Conservation (phyloP, 1,140 invertebrate species). For the Drosophila auraria region DNA sequence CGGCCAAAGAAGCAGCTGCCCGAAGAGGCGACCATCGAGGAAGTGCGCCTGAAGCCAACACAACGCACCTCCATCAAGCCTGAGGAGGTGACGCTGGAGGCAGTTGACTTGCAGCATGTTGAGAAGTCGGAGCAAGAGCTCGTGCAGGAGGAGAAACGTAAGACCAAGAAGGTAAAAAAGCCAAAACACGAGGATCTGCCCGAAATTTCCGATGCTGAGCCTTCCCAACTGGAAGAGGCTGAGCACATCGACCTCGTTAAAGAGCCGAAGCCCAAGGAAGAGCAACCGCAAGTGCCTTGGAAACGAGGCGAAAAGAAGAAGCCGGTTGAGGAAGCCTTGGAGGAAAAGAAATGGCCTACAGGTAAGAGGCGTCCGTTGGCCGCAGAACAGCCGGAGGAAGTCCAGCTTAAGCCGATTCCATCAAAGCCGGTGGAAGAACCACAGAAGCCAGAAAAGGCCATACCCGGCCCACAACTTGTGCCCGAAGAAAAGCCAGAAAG, state of each 20-base stretch:
- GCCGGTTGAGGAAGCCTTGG: constrained; percentile 82
- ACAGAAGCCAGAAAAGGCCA: constrained; percentile 66
- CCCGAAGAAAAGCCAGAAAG: constrained; percentile 67
- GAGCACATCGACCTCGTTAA: constrained; percentile 84
- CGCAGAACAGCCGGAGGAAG: constrained; percentile 85
- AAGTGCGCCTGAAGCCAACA: constrained; percentile 80
- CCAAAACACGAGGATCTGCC: constrained; percentile 73
- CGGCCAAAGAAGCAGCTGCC: constrained; percentile 70
- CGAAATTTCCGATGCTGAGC: constrained; percentile 74
- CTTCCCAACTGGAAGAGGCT: constrained; percentile 69
- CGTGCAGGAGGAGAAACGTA: constrained; percentile 71
- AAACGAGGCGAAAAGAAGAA: constrained; percentile 82
- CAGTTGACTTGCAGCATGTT: constrained; percentile 86
- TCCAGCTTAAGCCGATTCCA: constrained; percentile 86
- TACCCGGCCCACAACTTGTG: constrained; percentile 72
- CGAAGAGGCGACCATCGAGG: constrained; percentile 75
- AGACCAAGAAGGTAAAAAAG: constrained; percentile 75
- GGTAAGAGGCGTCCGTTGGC: constrained; percentile 83
- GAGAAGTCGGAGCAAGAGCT: constrained; percentile 81
- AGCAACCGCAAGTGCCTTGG: constrained; percentile 78
- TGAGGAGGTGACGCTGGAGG: constrained; percentile 84
- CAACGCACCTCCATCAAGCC: constrained; percentile 72
- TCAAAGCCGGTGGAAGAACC: constrained; percentile 72
- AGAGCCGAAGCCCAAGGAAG: constrained; percentile 74
- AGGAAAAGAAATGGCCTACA: constrained; percentile 85